Evolutionary conservation across 2,113 vertebrate genomes (phyloP).

Genomic region (Ceyx melanurus): DNA sequence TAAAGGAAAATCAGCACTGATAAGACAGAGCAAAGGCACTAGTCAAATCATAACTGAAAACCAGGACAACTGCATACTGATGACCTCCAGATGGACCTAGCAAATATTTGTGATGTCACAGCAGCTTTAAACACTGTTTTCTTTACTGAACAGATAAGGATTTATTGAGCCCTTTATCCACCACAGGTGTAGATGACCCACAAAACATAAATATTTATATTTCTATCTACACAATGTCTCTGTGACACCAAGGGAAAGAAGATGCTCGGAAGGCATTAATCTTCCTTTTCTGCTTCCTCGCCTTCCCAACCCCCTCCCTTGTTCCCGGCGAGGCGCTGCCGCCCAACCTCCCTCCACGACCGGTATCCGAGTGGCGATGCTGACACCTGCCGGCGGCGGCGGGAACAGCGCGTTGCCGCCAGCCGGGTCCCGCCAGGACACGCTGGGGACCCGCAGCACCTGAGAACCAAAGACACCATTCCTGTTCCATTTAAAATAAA

Average conservation of each 20-base stretch:
- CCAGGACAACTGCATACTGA: slow-evolving; percentile 3
- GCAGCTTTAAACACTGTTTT: slow-evolving; percentile 49
- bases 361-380: slow-evolving; percentile 39
- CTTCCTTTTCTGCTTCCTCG: background rate
- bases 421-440: too few species aligned
- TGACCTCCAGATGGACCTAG: slow-evolving; percentile 12
- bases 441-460: accelerated
- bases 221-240: slow-evolving; percentile 13
- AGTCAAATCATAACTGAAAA: slow-evolving; percentile 15
- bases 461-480: background rate
- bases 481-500: background rate
- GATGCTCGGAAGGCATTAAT: background rate
- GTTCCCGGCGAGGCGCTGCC: background rate
- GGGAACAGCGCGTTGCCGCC: background rate
- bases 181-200: slow-evolving; percentile 2
- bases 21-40: background rate
- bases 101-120: slow-evolving; percentile 57
- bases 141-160: slow-evolving; percentile 53
- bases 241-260: slow-evolving; percentile 36
- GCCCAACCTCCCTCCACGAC: background rate
- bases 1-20: background rate
- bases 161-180: slow-evolving; percentile 59
- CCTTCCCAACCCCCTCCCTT: background rate
- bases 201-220: slow-evolving; percentile 73
- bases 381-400: slow-evolving; percentile 61